Base-by-base conservation (phyloP, 1,140 invertebrate genomes). In the Leguminivora glycinivorella region DNA sequence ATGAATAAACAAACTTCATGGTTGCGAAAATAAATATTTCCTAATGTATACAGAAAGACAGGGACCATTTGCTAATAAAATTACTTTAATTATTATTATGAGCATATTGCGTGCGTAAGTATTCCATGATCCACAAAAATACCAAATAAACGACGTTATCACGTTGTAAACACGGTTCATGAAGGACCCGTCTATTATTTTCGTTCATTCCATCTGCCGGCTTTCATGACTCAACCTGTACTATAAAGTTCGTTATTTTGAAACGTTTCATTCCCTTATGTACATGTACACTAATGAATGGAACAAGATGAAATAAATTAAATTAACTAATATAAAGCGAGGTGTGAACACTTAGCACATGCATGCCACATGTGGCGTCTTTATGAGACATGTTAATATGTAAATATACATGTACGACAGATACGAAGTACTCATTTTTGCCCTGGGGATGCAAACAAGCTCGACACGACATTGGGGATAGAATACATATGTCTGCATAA, bases 311-410 rank as follows among this genome's bases (percentile, higher is more conserved):
- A 4, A 38, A 52, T 22, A 10, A 52, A 52, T 7, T 52, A n/a
- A 52, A 52, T 22, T 52, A 52, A 52, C 19, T 10, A 52, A 52
- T 19, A 52, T 22, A 2, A 52, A 17, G 19, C 47, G 47, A 52
- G 47, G 17, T 52, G 19, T 52, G 47, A 52, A 52, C 47, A 10
- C 47, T 52, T 52, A 22, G 5, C 29, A 60, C 56, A 58, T 66
- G 60, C 17, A 14, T 38, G 17, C 34, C 47, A 29, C 22, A 47
- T 22, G 19, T 19, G 25, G 25, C 22, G n/a, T 14, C 31, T 60
- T 74, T 47, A 52, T 60, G 14, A 72, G 47, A 52, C 10, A 22
- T 19, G 47, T 10, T 22, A 19, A 52, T 52, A n/a, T n/a, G n/a
- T n/a, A 52, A 52, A 52, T 52, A 52, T 52, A 19, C 43, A 22